These are phyloP conservation scores for Chymomyza amoena DNA, from an alignment of 2,888 invertebrate species.

Conservation along the genomic window DNA sequence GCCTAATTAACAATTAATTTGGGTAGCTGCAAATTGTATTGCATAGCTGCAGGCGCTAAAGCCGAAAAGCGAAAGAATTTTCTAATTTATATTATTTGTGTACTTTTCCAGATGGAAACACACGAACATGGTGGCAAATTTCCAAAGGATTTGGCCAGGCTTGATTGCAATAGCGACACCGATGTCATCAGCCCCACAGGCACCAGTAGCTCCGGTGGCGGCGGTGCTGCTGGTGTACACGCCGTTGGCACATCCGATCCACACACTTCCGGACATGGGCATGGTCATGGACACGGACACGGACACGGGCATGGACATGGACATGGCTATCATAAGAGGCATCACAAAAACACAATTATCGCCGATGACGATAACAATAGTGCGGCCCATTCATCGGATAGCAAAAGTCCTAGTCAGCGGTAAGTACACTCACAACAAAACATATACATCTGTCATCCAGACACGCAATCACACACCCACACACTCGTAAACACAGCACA, in stretches of 20 bases:
- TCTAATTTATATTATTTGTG: not conserved
- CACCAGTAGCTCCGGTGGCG: constrained; percentile 78
- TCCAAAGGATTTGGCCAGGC: constrained; percentile 63
- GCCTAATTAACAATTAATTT: constrained; percentile 33
- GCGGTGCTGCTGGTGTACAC: constrained; percentile 77
- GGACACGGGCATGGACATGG: constrained; percentile 9
- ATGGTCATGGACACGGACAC: constrained; percentile 21
- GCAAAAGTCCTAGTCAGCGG: constrained; percentile 86
- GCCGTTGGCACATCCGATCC: not conserved
- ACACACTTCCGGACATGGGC: constrained; percentile 6
- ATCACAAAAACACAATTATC: constrained; percentile 65
- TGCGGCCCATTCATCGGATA: constrained; percentile 85
- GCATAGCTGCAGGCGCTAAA: not conserved
- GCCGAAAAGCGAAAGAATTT: not conserved
- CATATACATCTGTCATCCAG: not conserved
- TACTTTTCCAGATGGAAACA: constrained; percentile 62
- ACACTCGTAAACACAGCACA: not conserved
- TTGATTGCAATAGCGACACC: constrained; percentile 74
- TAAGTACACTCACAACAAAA: constrained; percentile 66
- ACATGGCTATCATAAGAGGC: constrained; percentile 57
- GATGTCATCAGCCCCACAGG: constrained; percentile 75
- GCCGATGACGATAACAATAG: constrained; percentile 86
- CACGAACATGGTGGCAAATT: constrained; percentile 71
- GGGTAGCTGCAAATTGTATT: not conserved
- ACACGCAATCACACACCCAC: not conserved